Evolutionary conservation across 2,888 invertebrate genomes (phyloP).

Genomic region (Lepidonotus clava): DNA sequence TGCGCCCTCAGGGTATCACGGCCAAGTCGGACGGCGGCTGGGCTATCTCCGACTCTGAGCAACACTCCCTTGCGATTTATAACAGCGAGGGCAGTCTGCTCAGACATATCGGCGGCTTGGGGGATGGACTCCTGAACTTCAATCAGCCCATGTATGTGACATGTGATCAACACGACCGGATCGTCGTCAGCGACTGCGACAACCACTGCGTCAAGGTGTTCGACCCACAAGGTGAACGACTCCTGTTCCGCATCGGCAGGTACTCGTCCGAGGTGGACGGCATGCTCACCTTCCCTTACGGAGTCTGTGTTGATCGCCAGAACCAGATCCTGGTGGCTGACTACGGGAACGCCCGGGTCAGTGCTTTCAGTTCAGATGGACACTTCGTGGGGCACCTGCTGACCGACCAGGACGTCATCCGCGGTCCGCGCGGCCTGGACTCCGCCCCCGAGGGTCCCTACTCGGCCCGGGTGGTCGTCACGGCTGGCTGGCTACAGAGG

Average conservation of each 20-base stretch:
- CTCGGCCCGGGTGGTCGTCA: background rate
- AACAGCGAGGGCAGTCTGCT: background rate
- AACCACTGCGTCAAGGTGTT: constrained; percentile 30
- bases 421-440: background rate
- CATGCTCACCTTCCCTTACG: constrained; percentile 11
- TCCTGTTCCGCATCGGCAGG: background rate
- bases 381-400: constrained; percentile 10
- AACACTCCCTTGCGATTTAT: background rate
- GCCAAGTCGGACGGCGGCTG: background rate
- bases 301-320: constrained; percentile 12
- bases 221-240: background rate
- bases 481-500: background rate
- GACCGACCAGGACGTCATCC: background rate
- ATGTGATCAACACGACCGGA: constrained; percentile 11
- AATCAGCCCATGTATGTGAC: constrained; percentile 5
- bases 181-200: constrained; percentile 33
- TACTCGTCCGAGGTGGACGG: constrained; percentile 1
- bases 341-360: constrained; percentile 33
- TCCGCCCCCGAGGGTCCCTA: background rate
- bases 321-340: constrained; percentile 24
- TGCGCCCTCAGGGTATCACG: background rate
- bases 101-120: background rate
- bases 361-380: constrained; percentile 12
- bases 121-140: background rate
- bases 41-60: background rate